Percentiles rank a stretch among this genome's conserved stretches.
Conservation (phyloP, 64 coral and sea anemone genomes). For the Stichodactyla mertensii region DNA sequence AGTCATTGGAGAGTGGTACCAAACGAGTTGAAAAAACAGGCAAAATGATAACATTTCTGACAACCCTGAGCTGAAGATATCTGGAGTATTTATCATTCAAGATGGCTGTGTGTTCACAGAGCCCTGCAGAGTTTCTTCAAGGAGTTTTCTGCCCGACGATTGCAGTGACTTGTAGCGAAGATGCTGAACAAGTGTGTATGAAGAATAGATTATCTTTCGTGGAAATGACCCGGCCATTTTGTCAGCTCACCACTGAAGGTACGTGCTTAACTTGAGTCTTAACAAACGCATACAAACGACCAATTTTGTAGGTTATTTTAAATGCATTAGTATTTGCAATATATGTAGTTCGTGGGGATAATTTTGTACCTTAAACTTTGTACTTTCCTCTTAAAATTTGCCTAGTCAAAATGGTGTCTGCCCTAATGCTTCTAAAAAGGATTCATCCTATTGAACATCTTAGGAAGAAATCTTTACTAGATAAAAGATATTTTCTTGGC, state of each 20-base stretch:
- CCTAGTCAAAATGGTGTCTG: not conserved
- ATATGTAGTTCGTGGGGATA: not conserved
- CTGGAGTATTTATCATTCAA: slow-evolving; percentile 12
- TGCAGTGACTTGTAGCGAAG: slow-evolving; percentile 95
- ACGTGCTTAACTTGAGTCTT: not conserved
- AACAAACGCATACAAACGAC: not conserved
- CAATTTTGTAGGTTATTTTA: not conserved
- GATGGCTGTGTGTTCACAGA: slow-evolving; percentile 97
- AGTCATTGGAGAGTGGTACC: slow-evolving; percentile 32
- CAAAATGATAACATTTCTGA: slow-evolving; percentile 8
- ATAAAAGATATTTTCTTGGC: not conserved
- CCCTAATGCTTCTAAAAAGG: not conserved
- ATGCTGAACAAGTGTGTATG: slow-evolving; percentile 87
- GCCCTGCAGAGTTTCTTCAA: slow-evolving; percentile 82
- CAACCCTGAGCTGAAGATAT: slow-evolving; percentile 23
- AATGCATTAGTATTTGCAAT: not conserved
- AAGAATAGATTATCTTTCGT: slow-evolving; percentile 94
- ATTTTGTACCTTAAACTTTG: not conserved
- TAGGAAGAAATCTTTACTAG: not conserved
- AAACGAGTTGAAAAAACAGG: slow-evolving; percentile 18
- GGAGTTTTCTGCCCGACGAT: slow-evolving; percentile 93
- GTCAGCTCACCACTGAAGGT: slow-evolving; percentile 97
- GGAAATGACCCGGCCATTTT: slow-evolving; percentile 96
- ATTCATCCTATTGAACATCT: not conserved
- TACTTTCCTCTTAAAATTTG: not conserved